Conservation (phyloP, 2,888 invertebrate genomes). For the Ephialtes manifestator region DNA sequence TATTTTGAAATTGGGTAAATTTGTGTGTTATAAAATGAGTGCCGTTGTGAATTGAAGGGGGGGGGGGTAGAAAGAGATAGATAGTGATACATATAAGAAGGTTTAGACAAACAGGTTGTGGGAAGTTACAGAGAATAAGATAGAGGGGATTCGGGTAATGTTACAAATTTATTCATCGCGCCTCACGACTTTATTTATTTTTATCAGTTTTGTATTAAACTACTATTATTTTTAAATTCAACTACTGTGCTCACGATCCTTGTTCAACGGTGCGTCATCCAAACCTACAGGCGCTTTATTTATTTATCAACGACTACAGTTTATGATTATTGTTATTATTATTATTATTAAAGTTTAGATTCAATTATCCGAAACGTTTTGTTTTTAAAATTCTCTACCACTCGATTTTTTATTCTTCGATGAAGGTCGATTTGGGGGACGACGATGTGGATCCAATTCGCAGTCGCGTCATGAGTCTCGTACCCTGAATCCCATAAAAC, state of each 20-base stretch:
- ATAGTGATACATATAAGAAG: conserved; percentile 50
- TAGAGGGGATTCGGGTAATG: conserved; percentile 1
- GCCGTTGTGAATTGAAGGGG: conserved; percentile 25
- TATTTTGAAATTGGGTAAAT: not conserved
- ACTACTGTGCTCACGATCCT: conserved; percentile 60
- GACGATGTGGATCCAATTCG: conserved; percentile 31
- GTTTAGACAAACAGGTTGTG: conserved; percentile 6
- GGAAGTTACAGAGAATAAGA: conserved; percentile 14
- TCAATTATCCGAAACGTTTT: not conserved
- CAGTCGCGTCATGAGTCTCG: conserved; percentile 34
- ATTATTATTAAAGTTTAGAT: conserved; percentile 9
- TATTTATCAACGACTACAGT: conserved; percentile 18
- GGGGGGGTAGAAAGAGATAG: conserved; percentile 26
- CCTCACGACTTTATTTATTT: conserved; percentile 13
- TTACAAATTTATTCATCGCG: conserved; percentile 9
- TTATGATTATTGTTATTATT: not conserved
- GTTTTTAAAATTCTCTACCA: not conserved
- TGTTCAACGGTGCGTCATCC: conserved; percentile 58
- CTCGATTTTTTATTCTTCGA: not conserved
- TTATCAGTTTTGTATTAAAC: not conserved
- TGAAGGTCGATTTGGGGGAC: no score
- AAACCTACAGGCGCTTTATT: conserved; percentile 33
- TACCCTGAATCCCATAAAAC: not conserved
- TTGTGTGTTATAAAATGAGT: conserved; percentile 12
- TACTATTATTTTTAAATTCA: conserved; percentile 34